A percentile compares a stretch with the other conserved stretches of the same genome.
These are phyloP conservation scores for Hydractinia symbiolongicarpus DNA, from an alignment of 30 jellyfish, hydroid and myxozoan species.

Conservation along the genomic window DNA sequence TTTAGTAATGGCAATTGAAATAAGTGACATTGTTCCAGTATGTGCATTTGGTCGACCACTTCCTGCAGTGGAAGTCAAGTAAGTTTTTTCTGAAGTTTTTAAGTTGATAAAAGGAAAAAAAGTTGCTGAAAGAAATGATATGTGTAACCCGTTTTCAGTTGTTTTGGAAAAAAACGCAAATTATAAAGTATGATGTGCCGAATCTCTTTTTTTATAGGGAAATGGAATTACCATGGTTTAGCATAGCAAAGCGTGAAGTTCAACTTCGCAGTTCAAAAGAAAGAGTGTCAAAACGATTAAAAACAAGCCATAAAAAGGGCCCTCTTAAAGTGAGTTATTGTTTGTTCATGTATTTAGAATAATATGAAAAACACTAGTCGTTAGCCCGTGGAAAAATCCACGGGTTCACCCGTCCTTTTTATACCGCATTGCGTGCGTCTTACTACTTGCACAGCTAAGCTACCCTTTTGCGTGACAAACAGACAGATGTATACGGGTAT, in stretches of 20 bases:
- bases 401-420: too few relatives aligned
- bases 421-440: too few relatives aligned
- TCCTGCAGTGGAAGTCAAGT: constrained; percentile 57
- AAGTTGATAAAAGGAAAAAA: background rate
- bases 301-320: background rate
- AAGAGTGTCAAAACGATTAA: constrained; percentile 29
- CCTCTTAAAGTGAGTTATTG: too few relatives aligned
- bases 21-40: constrained; percentile 65
- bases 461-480: too few relatives aligned
- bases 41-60: constrained; percentile 72
- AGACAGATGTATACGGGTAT: too few relatives aligned
- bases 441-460: too few relatives aligned
- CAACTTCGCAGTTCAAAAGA: constrained; percentile 50
- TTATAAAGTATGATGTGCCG: background rate
- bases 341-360: too few relatives aligned
- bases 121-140: too few relatives aligned
- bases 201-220: constrained; percentile 37
- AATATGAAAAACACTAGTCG: too few relatives aligned
- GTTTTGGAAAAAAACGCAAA: too few relatives aligned
- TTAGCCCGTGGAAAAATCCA: too few relatives aligned
- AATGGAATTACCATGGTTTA: constrained; percentile 88
- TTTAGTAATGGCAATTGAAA: constrained; percentile 52
- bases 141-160: too few relatives aligned
- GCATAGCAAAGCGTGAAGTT: constrained; percentile 68
- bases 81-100: constrained; percentile 8